Evolutionary conservation across 2,888 invertebrate species (phyloP), one percentile per base, ranked within the genome.

Genomic region (Holacanthella duospinosa): DNA sequence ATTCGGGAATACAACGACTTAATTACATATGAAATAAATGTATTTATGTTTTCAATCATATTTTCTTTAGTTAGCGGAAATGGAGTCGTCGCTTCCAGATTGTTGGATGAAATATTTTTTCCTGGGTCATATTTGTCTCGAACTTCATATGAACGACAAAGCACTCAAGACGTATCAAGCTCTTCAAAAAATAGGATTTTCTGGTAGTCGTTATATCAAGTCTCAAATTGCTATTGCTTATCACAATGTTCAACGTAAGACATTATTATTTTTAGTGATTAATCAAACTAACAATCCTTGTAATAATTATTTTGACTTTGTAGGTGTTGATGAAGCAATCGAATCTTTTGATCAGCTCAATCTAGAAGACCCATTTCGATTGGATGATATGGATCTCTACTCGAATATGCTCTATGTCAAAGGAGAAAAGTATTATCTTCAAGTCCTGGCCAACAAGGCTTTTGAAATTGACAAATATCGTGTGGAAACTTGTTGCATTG

Each of bases 51-150:
- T 53, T 61, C 21, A 26, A 12, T 55, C 60, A 9, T 43, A 21
- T 62, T 61, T 65, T 60, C 74, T 75, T 59, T 75, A 80, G 80
- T 73, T 81, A 64, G 74, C 75, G 62, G 75, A 76, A 16, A 73
- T 82, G 60, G 71, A 71, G 63, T 53, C 59, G 19, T 69, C 75
- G 2, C 75, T 83, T 26, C 93, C 94, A 0, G 85, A 86, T 70
- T 93, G 93, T 77, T 97, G 96, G 96, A 92, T 96, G 83, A 88
- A 88, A 77, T 84, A 89, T 71, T 89, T 97, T 75, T 97, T 96
- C 77, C 81, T 89, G 65, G 94, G 88, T 0, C 90, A 93, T 76
- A 86, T 89, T 19, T 92, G 89, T 79, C 82, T 94, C 61, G 93
- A 95, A 76, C 81, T 94, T 59, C 89, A 94, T 74, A 80, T 92